Evolutionary conservation across 2,113 vertebrate species (phyloP).

Genomic region (Anser cygnoides): DNA sequence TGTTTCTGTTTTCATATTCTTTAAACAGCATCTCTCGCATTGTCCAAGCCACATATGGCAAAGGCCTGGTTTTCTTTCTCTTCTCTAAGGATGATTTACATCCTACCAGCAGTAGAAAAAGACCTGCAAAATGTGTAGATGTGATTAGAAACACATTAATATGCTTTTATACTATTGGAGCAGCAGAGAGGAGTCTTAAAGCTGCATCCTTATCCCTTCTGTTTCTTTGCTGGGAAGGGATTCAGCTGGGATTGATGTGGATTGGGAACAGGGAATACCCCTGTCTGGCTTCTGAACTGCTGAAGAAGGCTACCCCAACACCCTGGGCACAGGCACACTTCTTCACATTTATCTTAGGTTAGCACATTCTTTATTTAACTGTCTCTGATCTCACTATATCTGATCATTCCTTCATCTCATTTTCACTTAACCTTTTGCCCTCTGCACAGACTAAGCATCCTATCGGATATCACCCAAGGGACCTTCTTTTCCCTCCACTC

Average conservation of each 20-base stretch:
- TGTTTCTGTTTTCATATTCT: background rate
- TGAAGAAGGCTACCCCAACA: background rate
- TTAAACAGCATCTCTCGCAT: background rate
- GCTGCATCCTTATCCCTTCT: background rate
- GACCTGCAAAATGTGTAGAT: background rate
- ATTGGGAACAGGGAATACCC: background rate
- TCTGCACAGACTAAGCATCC: constrained; percentile 48
- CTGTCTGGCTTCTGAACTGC: background rate
- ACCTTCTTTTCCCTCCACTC: background rate
- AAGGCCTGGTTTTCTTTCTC: background rate
- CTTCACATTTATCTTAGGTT: constrained; percentile 19
- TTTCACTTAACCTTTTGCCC: constrained; percentile 71
- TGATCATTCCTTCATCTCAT: constrained; percentile 67
- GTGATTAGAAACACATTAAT: background rate
- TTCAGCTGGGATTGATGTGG: background rate
- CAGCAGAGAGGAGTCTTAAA: background rate
- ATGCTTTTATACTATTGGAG: background rate
- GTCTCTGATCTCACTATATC: constrained; percentile 49
- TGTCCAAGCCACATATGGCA: background rate
- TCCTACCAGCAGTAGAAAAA: background rate
- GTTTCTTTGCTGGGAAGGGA: background rate
- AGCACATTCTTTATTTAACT: constrained; percentile 63
- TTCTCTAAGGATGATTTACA: background rate
- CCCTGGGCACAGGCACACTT: background rate
- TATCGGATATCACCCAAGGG: constrained; percentile 18